These are phyloP conservation scores for Edolisoma coerulescens DNA, from an alignment of 2,113 vertebrate genomes.

Conservation along the genomic window DNA sequence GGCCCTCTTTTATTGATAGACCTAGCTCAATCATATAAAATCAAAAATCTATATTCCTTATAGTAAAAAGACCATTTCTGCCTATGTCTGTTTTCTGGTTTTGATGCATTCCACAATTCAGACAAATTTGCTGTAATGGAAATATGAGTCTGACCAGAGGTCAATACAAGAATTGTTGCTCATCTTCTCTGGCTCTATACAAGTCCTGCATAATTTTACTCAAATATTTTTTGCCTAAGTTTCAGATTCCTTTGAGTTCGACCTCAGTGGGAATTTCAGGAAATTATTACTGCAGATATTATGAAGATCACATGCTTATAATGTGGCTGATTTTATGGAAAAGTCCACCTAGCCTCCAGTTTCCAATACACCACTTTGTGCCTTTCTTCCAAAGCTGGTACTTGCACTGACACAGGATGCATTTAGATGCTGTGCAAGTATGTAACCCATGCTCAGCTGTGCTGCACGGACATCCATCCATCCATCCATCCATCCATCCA, in stretches of 20 bases:
- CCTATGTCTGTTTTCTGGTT: neutral
- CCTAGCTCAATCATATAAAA: slow-evolving; percentile 34
- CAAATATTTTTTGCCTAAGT: slow-evolving; percentile 5
- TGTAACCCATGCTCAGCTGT: neutral
- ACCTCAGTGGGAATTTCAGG: slow-evolving; percentile 51
- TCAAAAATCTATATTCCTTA: slow-evolving; percentile 3
- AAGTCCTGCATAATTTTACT: slow-evolving; percentile 1
- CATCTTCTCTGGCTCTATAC: neutral
- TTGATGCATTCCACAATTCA: slow-evolving; percentile 13
- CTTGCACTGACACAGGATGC: neutral
- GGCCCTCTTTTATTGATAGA: neutral
- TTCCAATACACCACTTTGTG: neutral
- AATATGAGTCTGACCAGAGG: neutral
- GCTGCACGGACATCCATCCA: neutral
- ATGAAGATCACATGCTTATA: slow-evolving; percentile 18
- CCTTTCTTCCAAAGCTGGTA: neutral
- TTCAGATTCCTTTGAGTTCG: slow-evolving; percentile 21
- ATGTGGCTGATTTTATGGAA: neutral
- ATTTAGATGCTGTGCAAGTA: neutral
- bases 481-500: neutral
- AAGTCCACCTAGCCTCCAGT: neutral
- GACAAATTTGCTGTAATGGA: neutral
- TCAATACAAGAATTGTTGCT: neutral
- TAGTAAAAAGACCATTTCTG: slow-evolving; percentile 16
- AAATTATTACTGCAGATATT: neutral